Evolutionary conservation across 2,888 invertebrate genomes (phyloP).

Genomic region (Tyria jacobaeae): DNA sequence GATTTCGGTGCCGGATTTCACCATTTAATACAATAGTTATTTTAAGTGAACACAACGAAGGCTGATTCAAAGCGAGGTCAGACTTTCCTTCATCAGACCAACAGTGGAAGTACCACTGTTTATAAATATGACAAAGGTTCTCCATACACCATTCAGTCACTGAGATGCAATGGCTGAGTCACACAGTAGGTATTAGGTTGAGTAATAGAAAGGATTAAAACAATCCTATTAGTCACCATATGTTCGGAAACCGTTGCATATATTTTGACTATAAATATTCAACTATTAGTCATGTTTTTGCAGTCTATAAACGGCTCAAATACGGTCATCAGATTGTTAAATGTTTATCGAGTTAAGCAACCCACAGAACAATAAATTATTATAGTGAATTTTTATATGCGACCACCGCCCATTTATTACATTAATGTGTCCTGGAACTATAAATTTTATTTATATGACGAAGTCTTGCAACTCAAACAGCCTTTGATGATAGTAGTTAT

Average conservation of each 20-base stretch:
- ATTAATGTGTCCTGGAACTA: too few relatives aligned
- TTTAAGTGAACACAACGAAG: too few relatives aligned
- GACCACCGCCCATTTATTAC: too few relatives aligned
- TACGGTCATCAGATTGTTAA: conserved; percentile 11
- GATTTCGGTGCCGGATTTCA: too few relatives aligned
- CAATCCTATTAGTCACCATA: conserved; percentile 34
- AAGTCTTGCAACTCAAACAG: too few relatives aligned
- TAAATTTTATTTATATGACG: too few relatives aligned
- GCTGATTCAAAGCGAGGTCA: too few relatives aligned
- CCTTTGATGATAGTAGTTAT: too few relatives aligned
- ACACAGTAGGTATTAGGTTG: conserved; percentile 29
- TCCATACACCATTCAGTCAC: conserved; percentile 7
- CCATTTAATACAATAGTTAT: too few relatives aligned
- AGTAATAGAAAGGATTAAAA: conserved; percentile 23
- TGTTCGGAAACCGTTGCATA: conserved; percentile 25
- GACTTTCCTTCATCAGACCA: too few relatives aligned
- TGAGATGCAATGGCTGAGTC: conserved; percentile 30
- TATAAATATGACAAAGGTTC: too few relatives aligned
- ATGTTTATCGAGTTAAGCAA: conserved; percentile 20
- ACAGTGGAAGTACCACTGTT: too few relatives aligned
- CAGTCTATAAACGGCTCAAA: conserved; percentile 6
- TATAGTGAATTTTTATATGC: neutral
- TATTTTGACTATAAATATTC: conserved; percentile 19
- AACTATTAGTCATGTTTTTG: conserved; percentile 20
- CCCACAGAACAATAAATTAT: conserved; percentile 39